Evolutionary conservation across 23 tunicate genomes (phyloP), one percentile per base, ranked within the genome.

Genomic region (Corella eumyota): DNA sequence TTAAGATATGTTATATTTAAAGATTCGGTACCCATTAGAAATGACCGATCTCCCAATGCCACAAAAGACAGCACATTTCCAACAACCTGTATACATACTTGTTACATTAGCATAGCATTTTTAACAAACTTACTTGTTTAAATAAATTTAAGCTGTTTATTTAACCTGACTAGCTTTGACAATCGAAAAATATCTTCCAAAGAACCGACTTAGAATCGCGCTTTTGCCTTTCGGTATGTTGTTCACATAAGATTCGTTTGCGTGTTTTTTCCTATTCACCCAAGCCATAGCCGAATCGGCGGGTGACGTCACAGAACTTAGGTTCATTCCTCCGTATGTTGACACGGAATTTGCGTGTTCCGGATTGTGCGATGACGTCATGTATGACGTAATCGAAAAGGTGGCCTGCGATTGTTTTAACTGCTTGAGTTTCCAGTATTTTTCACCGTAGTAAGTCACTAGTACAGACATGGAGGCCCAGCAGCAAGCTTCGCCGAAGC

Each of bases 381-480:
- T 13, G 30, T 4, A 2, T 33, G 60, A 4, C 27, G 29, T 17
- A 32, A 23, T 33, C 60, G 60, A 1, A n/a, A n/a, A n/a, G n/a
- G n/a, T n/a, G n/a, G n/a, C n/a, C n/a, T n/a, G n/a, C n/a, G n/a
- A n/a, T n/a, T n/a, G n/a, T n/a, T n/a, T n/a, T n/a, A n/a, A n/a
- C n/a, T n/a, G n/a, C n/a, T n/a, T n/a, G 33, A 54, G 29, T 2
- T 32, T 26, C 60, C 60, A 54, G 31, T 54, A 54, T 15, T 25
- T 32, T 23, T 54, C 60, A 3, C 60, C 60, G 60, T 54, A 54
- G 60, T 54, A 54, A 32, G 60, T 54, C 60, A 54, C 60, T 3
- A 54, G 27, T 15, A 54, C 60, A 32, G 60, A 54, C 60, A 54
- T 54, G 60, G 60, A 54, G 25, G 60, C 60, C 60, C 60, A 54